phyloP scores from a whole-genome alignment of 2,888 invertebrate genomes.

The Mimumesa dahlbomi region DNA sequence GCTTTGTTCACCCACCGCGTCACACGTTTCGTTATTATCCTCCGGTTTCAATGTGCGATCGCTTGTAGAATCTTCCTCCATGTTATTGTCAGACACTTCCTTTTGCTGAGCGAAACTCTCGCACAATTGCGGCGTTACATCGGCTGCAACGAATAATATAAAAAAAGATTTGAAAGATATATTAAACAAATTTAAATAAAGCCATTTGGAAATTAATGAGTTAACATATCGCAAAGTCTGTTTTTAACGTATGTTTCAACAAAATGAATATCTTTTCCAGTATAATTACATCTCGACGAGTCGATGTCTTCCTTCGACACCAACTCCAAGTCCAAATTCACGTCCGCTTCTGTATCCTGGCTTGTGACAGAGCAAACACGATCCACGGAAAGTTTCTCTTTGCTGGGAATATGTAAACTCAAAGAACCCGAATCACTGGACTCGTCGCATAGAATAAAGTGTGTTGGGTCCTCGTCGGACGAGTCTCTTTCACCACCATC shows the following conservation, averaged over 20 bases:
- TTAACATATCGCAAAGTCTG: background rate
- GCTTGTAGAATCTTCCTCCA: conserved; percentile 2
- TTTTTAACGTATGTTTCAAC: no score
- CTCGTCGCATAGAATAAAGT: conserved; percentile 54
- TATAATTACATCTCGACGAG: conserved; percentile 60
- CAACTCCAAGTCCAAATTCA: conserved; percentile 69
- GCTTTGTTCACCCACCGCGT: background rate
- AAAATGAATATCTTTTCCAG: background rate
- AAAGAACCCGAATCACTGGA: conserved; percentile 36
- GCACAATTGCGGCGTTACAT: conserved; percentile 20
- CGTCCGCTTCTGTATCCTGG: conserved; percentile 71
- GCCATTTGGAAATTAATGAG: no score
- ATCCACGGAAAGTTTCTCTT: conserved; percentile 31
- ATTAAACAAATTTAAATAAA: no score
- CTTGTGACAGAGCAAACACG: conserved; percentile 48
- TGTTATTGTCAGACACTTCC: conserved; percentile 38
- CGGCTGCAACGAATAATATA: conserved; percentile 23
- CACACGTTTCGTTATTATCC: conserved; percentile 3
- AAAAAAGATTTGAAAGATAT: no score
- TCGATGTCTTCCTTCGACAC: conserved; percentile 66
- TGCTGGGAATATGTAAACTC: conserved; percentile 22
- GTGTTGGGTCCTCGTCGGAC: conserved; percentile 56
- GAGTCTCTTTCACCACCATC: conserved; percentile 68
- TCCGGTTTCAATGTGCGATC: conserved; percentile 25
- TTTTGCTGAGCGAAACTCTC: conserved; percentile 8